Percentiles rank a stretch among this genome's conserved stretches.
Evolutionary conservation across 2,888 invertebrate genomes (phyloP).

Genomic region (Seira ritae): DNA sequence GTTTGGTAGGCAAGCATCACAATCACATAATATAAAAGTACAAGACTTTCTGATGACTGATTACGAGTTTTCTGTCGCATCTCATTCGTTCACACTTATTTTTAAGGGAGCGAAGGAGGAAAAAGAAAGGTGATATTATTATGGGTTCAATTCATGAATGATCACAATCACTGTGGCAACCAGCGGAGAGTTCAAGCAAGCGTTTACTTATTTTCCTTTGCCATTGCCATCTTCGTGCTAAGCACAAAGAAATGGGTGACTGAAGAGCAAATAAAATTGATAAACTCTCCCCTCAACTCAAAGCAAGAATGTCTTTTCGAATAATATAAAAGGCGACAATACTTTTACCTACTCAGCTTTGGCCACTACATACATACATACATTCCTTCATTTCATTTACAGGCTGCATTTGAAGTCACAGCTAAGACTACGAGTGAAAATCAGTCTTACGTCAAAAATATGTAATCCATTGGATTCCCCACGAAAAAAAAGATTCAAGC

Average conservation of each 20-base stretch:
- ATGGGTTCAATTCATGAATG: constrained; percentile 27
- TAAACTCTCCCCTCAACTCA: constrained; percentile 33
- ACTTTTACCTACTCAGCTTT: background rate
- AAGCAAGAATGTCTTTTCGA: background rate
- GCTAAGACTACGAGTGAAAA: background rate
- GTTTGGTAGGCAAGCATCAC: background rate
- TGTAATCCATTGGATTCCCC: too few species aligned
- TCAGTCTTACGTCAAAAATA: too few species aligned
- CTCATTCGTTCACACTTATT: background rate
- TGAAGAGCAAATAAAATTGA: constrained; percentile 44
- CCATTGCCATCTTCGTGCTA: too few species aligned
- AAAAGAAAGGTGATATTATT: constrained; percentile 29
- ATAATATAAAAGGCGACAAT: background rate
- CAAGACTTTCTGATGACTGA: background rate
- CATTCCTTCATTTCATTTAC: background rate
- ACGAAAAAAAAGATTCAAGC: too few species aligned
- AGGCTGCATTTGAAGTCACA: background rate
- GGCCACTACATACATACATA: too few species aligned
- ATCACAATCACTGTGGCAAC: background rate
- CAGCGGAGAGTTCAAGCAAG: constrained; percentile 1
- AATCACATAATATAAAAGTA: background rate
- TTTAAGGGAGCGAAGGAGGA: background rate
- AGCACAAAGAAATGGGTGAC: constrained; percentile 25
- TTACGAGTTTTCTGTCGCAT: background rate
- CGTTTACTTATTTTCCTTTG: constrained; percentile 4